Base-by-base conservation (phyloP, 2,113 vertebrate species). In the Carassius carassius region DNA sequence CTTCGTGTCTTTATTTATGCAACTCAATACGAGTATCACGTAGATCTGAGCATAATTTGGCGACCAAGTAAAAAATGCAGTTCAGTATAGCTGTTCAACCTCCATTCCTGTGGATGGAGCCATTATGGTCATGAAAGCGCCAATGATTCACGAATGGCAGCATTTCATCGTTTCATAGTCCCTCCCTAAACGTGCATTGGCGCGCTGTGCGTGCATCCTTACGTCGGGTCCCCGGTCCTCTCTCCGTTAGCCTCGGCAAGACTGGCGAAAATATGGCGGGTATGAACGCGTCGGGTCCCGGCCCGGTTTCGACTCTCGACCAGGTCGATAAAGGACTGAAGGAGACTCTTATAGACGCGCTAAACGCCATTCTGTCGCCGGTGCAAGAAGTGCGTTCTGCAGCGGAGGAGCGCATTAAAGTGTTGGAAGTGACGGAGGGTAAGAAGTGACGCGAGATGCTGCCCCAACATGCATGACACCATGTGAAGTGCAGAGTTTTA, bases 351-450 rank as follows among this genome's bases (percentile, higher is more conserved):
- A 96, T 99, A 84, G 98, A 99, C 88, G 98, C 98, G 13, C 92
- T 99, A 89, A 97, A 96, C 2, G 97, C 97, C 51, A 99, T 99
- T 88, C 94, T 99, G 84, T 99, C 97, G 54, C 97, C 98, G 13
- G 96, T 96, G 85, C 97, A 99, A 92, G 97, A 97, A 89, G 97
- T 98, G 89, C 96, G 97, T 67, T 96, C 97, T 63, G 96, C 97
- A 3, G 98, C 97, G 0, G 97, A 99, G 94, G 97, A 98, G 90
- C 98, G 98, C 93, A 94, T 99, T 87, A 99, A 99, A 96, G 98
- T 99, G 92, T 91, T 99, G 94, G 98, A 99, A 94, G 98, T 99
- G 94, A 99, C 97, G 16, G 98, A 99, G 93, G 98, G 98, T 98
- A 94, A 97, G 96, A 92, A 41, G 37, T 69, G 29, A 69, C 14